phyloP scores from a whole-genome alignment of 2,113 vertebrate genomes.

The Xenopus tropicalis region UCB_Xtro_10.0 CM004443.2:41597501-41598000 shows the following conservation, averaged over 20 bases:
- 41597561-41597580: slow-evolving; percentile 2
- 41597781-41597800: slow-evolving; percentile 23
- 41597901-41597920: too few relatives aligned
- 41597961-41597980: too few relatives aligned
- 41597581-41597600: background rate
- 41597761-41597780: slow-evolving; percentile 34
- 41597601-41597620: background rate
- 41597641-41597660: background rate
- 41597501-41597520: background rate
- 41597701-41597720: slow-evolving; percentile 21
- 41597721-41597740: slow-evolving; percentile 18
- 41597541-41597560: background rate
- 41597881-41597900: background rate
- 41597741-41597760: slow-evolving; percentile 32
- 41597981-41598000: too few relatives aligned
- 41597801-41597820: slow-evolving; percentile 25
- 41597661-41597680: slow-evolving; percentile 6
- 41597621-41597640: background rate
- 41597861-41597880: background rate
- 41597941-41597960: too few relatives aligned
- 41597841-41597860: slow-evolving; percentile 19
- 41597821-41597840: slow-evolving; percentile 30
- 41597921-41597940: too few relatives aligned
- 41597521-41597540: background rate
- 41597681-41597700: slow-evolving; percentile 22